A percentile compares a stretch with the other conserved stretches of the same genome.
Conservation (phyloP, 1,140 invertebrate species). For the Drosophila eugracilis region DNA sequence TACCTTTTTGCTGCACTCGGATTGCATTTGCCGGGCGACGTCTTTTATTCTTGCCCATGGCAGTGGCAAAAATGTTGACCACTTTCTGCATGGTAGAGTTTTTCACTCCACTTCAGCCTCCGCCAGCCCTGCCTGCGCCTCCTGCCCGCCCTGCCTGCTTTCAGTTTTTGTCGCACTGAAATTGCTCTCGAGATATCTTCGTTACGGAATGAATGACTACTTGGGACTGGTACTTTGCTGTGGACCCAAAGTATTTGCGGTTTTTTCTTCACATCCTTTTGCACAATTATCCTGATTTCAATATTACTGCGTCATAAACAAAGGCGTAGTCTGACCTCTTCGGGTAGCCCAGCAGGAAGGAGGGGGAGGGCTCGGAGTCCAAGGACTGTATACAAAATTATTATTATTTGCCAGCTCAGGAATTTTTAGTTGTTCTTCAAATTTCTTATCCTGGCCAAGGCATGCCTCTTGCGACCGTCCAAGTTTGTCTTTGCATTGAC, state of each 20-base stretch:
- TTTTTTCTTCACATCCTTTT: slow-evolving; percentile 79
- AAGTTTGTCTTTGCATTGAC: slow-evolving; percentile 17
- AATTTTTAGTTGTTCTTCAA: slow-evolving; percentile 54
- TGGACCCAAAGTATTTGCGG: slow-evolving; percentile 71
- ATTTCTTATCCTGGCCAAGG: slow-evolving; percentile 10
- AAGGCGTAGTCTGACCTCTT: slow-evolving; percentile 56
- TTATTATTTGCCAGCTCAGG: slow-evolving; percentile 65
- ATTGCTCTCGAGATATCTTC: slow-evolving; percentile 75
- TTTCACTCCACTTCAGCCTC: slow-evolving; percentile 54
- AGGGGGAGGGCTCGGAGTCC: background rate
- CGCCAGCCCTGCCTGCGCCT: background rate
- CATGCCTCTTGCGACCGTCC: slow-evolving; percentile 8
- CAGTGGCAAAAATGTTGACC: slow-evolving; percentile 81
- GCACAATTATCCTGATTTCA: slow-evolving; percentile 81
- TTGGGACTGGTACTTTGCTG: slow-evolving; percentile 34
- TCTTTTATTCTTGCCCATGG: slow-evolving; percentile 79
- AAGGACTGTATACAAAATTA: slow-evolving; percentile 59
- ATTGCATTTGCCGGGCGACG: slow-evolving; percentile 42
- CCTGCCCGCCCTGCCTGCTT: background rate
- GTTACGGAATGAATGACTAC: slow-evolving; percentile 54
- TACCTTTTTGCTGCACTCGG: slow-evolving; percentile 59
- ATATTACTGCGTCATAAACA: slow-evolving; percentile 78
- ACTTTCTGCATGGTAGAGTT: slow-evolving; percentile 77
- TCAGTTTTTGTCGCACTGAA: slow-evolving; percentile 68
- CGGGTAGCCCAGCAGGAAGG: background rate